A percentile compares a stretch with the other conserved stretches of the same genome.
Evolutionary conservation across 2,888 invertebrate species (phyloP).

Genomic region (Dolichomitus sp.): DNA sequence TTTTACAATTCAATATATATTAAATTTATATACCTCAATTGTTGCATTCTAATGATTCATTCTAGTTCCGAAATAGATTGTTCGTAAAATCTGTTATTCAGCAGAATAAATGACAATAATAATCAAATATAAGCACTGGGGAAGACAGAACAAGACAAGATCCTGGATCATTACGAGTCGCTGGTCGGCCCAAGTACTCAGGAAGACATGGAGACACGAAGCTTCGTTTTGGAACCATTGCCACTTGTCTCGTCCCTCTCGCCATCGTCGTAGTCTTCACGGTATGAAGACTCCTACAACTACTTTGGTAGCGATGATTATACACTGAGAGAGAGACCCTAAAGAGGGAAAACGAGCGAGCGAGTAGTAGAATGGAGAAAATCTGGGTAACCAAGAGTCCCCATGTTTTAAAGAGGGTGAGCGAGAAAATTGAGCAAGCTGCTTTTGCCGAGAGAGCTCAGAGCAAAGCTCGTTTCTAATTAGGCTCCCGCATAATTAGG

Average conservation of each 20-base stretch:
- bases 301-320: slow-evolving; percentile 33
- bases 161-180: neutral
- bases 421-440: slow-evolving; percentile 32
- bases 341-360: slow-evolving; percentile 19
- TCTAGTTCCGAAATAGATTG: neutral
- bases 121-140: slow-evolving; percentile 8
- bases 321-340: slow-evolving; percentile 33
- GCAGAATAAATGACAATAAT: neutral
- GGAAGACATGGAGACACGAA: neutral
- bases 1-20: too few relatives aligned
- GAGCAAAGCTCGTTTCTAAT: slow-evolving; percentile 66
- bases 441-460: slow-evolving; percentile 32
- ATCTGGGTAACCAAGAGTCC: slow-evolving; percentile 44
- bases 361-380: slow-evolving; percentile 28
- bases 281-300: slow-evolving; percentile 39
- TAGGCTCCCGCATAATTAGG: slow-evolving; percentile 67
- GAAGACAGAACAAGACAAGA: neutral
- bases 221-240: slow-evolving; percentile 36
- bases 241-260: slow-evolving; percentile 27
- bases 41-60: neutral
- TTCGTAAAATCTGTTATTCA: neutral
- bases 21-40: neutral
- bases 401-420: slow-evolving; percentile 24
- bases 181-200: neutral
- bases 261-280: slow-evolving; percentile 11